Conservation (phyloP, 1,140 invertebrate species). For the Drosophila pseudoobscura region DNA sequence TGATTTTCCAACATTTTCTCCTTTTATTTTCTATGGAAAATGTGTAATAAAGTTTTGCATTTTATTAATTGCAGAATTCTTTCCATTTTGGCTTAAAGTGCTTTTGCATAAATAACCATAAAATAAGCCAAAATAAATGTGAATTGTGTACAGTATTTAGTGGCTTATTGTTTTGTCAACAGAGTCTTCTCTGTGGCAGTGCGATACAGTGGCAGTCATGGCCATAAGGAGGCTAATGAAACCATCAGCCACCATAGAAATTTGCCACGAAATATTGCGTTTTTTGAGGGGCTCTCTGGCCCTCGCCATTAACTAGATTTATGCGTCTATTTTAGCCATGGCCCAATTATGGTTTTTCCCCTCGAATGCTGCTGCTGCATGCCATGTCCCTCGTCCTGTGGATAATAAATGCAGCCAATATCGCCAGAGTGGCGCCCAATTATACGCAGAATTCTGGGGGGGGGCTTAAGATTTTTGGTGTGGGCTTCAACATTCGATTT, state of each 20-base stretch:
- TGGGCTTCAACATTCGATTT: not conserved
- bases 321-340: constrained; percentile 48
- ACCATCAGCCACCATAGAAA: not conserved
- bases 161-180: constrained; percentile 14
- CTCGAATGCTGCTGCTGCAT: constrained; percentile 22
- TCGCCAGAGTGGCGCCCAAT: constrained; percentile 11
- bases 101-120: constrained; percentile 34
- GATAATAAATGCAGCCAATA: constrained; percentile 35
- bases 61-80: constrained; percentile 17
- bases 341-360: constrained; percentile 45
- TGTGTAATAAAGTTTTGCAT: too few relatives aligned
- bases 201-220: too few relatives aligned
- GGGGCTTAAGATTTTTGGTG: constrained; percentile 12
- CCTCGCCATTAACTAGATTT: constrained; percentile 52
- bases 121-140: constrained; percentile 11
- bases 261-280: constrained; percentile 13
- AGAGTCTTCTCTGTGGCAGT: not conserved
- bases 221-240: too few relatives aligned
- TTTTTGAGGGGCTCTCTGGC: constrained; percentile 6
- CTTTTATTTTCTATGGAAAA: too few relatives aligned
- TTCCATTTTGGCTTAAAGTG: not conserved
- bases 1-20: too few relatives aligned
- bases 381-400: not conserved
- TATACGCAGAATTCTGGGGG: constrained; percentile 1
- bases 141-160: constrained; percentile 3